These are phyloP conservation scores for Taenaris catops DNA, from an alignment of 2,888 invertebrate species.

Conservation along the genomic window DNA sequence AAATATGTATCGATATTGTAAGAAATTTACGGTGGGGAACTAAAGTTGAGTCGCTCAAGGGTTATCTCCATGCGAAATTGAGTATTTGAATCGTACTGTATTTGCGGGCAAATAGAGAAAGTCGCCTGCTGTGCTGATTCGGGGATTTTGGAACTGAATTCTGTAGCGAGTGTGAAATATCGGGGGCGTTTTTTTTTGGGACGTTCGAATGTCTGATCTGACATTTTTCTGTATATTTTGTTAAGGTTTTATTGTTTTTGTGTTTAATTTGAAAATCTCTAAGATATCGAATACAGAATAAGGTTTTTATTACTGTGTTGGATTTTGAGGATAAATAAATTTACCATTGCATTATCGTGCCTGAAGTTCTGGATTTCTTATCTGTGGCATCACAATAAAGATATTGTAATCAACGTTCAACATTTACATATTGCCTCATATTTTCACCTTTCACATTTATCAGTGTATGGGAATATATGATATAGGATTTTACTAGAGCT, in stretches of 20 bases:
- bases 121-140: constrained; percentile 46
- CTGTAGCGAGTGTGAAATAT: constrained; percentile 15
- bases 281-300: too few species aligned
- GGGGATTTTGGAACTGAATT: constrained; percentile 36
- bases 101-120: constrained; percentile 12
- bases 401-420: too few species aligned
- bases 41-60: constrained; percentile 30
- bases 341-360: too few species aligned
- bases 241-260: constrained; percentile 13
- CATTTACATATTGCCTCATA: too few species aligned
- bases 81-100: constrained; percentile 22
- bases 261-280: too few species aligned
- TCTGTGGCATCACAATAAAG: too few species aligned
- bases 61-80: constrained; percentile 41
- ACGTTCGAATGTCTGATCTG: constrained; percentile 3
- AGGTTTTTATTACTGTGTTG: too few species aligned
- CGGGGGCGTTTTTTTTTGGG: constrained; percentile 4
- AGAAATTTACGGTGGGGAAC: constrained; percentile 49
- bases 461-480: too few species aligned
- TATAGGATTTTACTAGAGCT: too few species aligned
- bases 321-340: too few species aligned
- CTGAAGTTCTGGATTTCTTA: too few species aligned
- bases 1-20: constrained; percentile 65
- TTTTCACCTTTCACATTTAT: too few species aligned
- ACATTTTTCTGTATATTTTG: constrained; percentile 5